Evolutionary conservation across 2,113 vertebrate genomes (phyloP).

Genomic region (Hemiscyllium ocellatum): DNA sequence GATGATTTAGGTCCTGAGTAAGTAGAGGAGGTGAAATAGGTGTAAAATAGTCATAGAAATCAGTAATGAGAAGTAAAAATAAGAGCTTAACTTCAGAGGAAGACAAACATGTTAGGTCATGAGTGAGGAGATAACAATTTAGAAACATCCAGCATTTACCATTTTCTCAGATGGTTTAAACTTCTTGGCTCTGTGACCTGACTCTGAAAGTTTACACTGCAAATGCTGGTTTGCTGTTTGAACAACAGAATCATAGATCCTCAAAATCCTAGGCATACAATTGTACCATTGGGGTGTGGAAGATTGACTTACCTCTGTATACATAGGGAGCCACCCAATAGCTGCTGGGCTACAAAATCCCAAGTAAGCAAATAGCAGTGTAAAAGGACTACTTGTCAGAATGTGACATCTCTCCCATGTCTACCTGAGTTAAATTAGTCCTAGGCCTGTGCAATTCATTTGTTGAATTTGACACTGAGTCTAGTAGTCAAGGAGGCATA

Average conservation of each 20-base stretch:
- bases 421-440: not conserved
- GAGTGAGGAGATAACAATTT: not conserved
- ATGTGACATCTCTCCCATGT: not conserved
- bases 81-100: not conserved
- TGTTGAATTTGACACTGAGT: not conserved
- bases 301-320: not conserved
- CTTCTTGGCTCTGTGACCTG: not conserved
- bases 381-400: not conserved
- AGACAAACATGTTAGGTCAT: constrained; percentile 3
- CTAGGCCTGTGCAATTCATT: not conserved
- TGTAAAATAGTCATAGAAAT: not conserved
- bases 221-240: not conserved
- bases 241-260: not conserved
- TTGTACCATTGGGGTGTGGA: not conserved
- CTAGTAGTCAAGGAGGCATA: not conserved
- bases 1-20: not conserved
- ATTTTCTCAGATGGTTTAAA: not conserved
- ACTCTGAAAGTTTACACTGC: not conserved
- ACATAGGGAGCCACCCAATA: not conserved
- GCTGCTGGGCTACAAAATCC: not conserved
- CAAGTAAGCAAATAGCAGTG: not conserved
- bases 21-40: not conserved
- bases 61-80: not conserved
- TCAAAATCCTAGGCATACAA: not conserved
- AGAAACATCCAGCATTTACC: not conserved